Base-by-base conservation (phyloP, 2,888 invertebrate species). In the Nomada ferruginata region DNA sequence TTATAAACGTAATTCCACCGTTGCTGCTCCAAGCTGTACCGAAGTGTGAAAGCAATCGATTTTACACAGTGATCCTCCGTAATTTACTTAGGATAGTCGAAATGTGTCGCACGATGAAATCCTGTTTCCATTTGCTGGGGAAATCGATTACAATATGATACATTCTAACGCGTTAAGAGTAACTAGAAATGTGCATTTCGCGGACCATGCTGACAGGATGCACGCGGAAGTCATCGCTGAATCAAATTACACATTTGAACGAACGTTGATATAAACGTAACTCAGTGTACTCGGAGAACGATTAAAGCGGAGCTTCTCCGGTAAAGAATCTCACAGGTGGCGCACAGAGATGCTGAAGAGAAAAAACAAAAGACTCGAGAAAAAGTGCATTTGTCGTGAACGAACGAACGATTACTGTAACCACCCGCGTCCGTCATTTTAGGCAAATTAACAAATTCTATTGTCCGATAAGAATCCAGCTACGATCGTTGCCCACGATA, bases 1-100 rank as follows among this genome's bases (percentile, higher is more conserved):
- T 76, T 68, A 66, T 42, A 57, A 79, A 69, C 29, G 63, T 52
- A 70, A 69, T 79, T 79, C 63, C 79, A 76, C 57, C 26, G 68
- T 76, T 68, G 23, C 47, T 52, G 61, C 76, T 42, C 18, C 53
- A 7, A 52, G 23, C 44, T 26, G 44, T 13, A 26, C 47, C 65
- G 65, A 73, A 20, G 50, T 3, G 42, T 36, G 36, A 36, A 64
- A 15, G 26, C 9, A 64, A 50, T 64, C 57, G 29, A 63, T 53
- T 63, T 72, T 75, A 68, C 81, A 23, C 68, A 57, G 68, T 55
- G 59, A 66, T 42, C 44, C 47, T 13, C 15, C 65, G 26, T 72
- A 42, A 80, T 63, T 66, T 20, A 47, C 61, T 23, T 75, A 78
- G 61, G 47, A 13, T 79, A 52, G 26, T 55, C n/a, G 18, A 61